Conservation (phyloP, 1,140 invertebrate species). For the Lucilia sericata region DNA sequence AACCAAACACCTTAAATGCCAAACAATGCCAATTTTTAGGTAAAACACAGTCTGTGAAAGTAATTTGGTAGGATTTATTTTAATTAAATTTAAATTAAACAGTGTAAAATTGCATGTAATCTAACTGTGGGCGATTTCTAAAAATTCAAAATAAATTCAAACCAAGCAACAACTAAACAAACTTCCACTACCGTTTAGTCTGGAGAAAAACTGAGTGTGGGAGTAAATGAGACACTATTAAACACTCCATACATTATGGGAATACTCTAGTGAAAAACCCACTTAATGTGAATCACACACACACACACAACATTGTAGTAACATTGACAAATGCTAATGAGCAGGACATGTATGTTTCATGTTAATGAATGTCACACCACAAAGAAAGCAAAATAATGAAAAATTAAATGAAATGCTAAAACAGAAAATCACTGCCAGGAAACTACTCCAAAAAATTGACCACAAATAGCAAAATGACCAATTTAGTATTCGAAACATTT, state of each 20-base stretch:
- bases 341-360: constrained; percentile 35
- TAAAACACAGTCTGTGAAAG: background rate
- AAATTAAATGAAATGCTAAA: background rate
- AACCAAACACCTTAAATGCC: background rate
- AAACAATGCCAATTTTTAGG: background rate
- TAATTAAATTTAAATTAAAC: constrained; percentile 25
- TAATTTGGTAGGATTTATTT: constrained; percentile 20
- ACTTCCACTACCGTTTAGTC: background rate
- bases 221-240: constrained; percentile 32
- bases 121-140: constrained; percentile 18
- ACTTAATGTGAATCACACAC: background rate
- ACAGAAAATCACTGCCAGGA: background rate
- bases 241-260: constrained; percentile 17
- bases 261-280: background rate
- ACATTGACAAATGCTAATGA: constrained; percentile 42
- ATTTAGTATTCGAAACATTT: background rate
- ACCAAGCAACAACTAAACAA: background rate
- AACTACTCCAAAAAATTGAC: background rate
- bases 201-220: background rate
- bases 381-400: background rate
- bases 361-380: constrained; percentile 16
- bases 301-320: background rate
- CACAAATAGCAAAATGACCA: constrained; percentile 27
- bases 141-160: background rate
- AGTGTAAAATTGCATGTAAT: constrained; percentile 26